phyloP scores from a whole-genome alignment of 2,888 invertebrate species.

The Hoplodrina blanda region DNA sequence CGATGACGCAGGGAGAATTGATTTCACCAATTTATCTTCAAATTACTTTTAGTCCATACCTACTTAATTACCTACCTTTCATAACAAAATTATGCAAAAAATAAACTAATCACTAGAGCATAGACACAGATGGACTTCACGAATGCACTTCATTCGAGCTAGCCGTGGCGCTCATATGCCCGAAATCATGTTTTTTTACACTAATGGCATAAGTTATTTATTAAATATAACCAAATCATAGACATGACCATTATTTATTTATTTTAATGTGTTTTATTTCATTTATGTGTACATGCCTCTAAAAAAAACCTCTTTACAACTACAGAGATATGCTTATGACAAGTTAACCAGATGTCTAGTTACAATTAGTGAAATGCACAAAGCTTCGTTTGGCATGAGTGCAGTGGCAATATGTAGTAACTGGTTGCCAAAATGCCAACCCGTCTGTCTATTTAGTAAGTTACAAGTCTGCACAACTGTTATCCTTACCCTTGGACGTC shows the following conservation, averaged over 20 bases:
- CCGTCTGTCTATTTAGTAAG: slow-evolving; percentile 34
- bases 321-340: slow-evolving; percentile 7
- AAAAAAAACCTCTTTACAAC: background rate
- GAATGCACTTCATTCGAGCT: no score
- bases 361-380: slow-evolving; percentile 44
- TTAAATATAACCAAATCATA: no score
- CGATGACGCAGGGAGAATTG: slow-evolving; percentile 21
- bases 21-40: slow-evolving; percentile 7
- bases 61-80: background rate
- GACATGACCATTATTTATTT: no score
- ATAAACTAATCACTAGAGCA: background rate
- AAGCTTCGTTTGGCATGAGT: slow-evolving; percentile 44
- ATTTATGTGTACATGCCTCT: no score
- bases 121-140: background rate
- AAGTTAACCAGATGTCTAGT: slow-evolving; percentile 43
- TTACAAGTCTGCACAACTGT: slow-evolving; percentile 40
- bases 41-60: slow-evolving; percentile 16
- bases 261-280: no score
- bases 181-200: no score
- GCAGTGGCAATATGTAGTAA: slow-evolving; percentile 27
- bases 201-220: no score
- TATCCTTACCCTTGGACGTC: slow-evolving; percentile 34
- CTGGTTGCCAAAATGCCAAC: slow-evolving; percentile 49
- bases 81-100: background rate
- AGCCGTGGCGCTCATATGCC: no score